Percentiles rank a stretch among this genome's conserved stretches.
These are phyloP conservation scores for Cephalopterus ornatus DNA, from an alignment of 2,113 vertebrate genomes.

Conservation along the genomic window DNA sequence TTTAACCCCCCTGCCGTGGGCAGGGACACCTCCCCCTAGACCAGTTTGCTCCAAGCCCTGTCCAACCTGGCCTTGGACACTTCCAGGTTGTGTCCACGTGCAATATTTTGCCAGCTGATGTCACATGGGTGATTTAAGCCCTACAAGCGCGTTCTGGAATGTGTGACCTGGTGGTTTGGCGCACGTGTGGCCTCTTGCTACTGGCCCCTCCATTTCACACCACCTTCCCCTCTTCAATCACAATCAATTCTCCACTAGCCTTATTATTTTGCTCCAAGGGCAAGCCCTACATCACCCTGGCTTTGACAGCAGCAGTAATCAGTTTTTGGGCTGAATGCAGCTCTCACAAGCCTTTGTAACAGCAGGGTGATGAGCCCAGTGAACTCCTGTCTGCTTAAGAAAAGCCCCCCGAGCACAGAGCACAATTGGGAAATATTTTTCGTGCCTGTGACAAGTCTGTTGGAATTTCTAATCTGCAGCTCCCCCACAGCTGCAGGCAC, in stretches of 20 bases:
- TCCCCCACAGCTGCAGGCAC: constrained; percentile 45
- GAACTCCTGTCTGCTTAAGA: not conserved
- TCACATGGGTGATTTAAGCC: fast-evolving
- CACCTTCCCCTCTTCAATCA: not conserved
- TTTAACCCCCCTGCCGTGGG: not conserved
- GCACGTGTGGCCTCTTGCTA: not conserved
- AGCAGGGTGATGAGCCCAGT: not conserved
- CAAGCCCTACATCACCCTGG: not conserved
- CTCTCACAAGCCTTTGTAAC: not conserved
- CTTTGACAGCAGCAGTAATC: not conserved
- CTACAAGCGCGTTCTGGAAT: not conserved
- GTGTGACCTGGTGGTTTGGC: not conserved
- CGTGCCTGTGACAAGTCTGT: not conserved
- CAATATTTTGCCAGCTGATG: not conserved
- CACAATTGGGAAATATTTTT: not conserved
- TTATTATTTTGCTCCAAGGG: not conserved
- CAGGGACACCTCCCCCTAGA: not conserved
- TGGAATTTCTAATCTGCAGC: constrained; percentile 55
- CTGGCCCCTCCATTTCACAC: not conserved
- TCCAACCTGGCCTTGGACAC: not conserved
- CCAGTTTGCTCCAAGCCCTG: not conserved
- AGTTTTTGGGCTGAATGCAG: not conserved
- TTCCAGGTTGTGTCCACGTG: not conserved
- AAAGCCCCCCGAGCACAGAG: not conserved
- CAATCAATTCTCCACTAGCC: fast-evolving